Conservation (phyloP, 2,113 vertebrate genomes). For the Oncorhynchus clarkii region DNA sequence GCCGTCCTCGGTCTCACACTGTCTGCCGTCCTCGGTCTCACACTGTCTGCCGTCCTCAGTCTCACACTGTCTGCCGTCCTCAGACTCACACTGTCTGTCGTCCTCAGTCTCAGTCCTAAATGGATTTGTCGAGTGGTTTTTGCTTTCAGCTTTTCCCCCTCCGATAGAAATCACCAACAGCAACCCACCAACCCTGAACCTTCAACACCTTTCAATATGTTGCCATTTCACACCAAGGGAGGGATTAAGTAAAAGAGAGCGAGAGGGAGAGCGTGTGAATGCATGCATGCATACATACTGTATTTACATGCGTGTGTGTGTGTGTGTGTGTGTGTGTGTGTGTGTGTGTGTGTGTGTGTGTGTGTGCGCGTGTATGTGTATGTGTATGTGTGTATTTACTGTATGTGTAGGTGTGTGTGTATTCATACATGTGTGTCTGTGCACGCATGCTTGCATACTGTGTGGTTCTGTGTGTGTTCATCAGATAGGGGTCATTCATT, state of each 20-base stretch:
- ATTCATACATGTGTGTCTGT: not conserved
- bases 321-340: not conserved
- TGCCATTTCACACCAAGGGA: conserved; percentile 27
- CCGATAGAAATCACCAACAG: not conserved
- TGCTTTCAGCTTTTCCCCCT: not conserved
- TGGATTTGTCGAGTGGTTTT: not conserved
- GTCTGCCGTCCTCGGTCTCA: too few relatives aligned
- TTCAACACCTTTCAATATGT: conserved; percentile 8
- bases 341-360: not conserved
- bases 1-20: too few relatives aligned
- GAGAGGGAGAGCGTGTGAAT: not conserved
- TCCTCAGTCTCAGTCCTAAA: too few relatives aligned
- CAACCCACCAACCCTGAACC: too few relatives aligned
- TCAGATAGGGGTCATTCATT: conserved; percentile 35
- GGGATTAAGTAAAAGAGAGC: conserved; percentile 21
- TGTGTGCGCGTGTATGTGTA: not conserved
- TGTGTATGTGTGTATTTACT: not conserved
- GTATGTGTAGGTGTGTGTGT: not conserved
- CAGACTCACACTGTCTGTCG: too few relatives aligned
- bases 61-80: too few relatives aligned
- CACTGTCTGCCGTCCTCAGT: too few relatives aligned
- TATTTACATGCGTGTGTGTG: too few relatives aligned
- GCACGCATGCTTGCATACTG: not conserved
- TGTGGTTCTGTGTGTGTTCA: not conserved
- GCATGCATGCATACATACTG: too few relatives aligned